A percentile compares a stretch with the other conserved stretches of the same genome.
phyloP scores from a whole-genome alignment of 2,888 invertebrate species.

The Mythimna lalbum region DNA sequence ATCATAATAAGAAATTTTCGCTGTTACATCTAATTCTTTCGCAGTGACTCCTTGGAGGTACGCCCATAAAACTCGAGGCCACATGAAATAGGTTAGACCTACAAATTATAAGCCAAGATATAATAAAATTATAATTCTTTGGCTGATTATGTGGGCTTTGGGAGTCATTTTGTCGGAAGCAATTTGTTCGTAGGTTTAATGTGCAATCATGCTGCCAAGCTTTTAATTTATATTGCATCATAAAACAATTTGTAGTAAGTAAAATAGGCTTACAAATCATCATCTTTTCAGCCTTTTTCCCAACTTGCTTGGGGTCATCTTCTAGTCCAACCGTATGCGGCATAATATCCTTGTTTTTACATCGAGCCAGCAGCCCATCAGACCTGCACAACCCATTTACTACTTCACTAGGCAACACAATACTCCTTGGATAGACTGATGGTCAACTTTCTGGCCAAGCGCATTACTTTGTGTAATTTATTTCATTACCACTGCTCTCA shows the following conservation, averaged over 20 bases:
- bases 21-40: slow-evolving; percentile 42
- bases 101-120: slow-evolving; percentile 55
- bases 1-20: slow-evolving; percentile 39
- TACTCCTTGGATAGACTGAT: too few species aligned
- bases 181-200: slow-evolving; percentile 31
- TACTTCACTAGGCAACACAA: too few species aligned
- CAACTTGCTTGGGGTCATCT: too few species aligned
- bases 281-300: too few species aligned
- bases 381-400: too few species aligned
- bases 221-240: slow-evolving; percentile 23
- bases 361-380: too few species aligned
- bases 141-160: slow-evolving; percentile 55
- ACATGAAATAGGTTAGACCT: slow-evolving; percentile 43
- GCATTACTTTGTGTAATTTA: too few species aligned
- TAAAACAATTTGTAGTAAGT: neutral
- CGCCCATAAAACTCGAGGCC: slow-evolving; percentile 54
- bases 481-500: too few species aligned
- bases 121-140: slow-evolving; percentile 63
- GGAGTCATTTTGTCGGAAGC: slow-evolving; percentile 34
- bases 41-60: slow-evolving; percentile 52
- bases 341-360: too few species aligned
- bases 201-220: neutral
- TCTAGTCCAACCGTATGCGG: too few species aligned
- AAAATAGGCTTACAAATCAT: neutral
- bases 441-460: too few species aligned